Conservation (phyloP, 2,888 invertebrate species). For the Drosophila kambysellisi region DNA sequence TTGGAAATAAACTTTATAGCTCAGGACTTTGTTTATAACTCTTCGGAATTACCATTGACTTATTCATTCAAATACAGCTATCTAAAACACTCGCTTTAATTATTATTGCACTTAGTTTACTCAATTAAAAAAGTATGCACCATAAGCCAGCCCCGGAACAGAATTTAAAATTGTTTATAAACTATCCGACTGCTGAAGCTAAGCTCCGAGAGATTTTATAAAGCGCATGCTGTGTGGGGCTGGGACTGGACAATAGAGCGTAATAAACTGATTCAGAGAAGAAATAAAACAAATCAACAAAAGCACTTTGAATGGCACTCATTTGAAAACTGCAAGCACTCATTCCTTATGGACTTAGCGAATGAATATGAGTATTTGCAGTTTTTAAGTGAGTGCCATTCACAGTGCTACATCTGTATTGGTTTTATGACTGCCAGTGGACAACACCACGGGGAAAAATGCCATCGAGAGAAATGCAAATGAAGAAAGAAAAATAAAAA, state of each 20-base stretch:
- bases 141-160: background rate
- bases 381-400: conserved; percentile 51
- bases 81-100: background rate
- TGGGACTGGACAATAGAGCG: conserved; percentile 31
- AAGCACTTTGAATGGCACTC: conserved; percentile 25
- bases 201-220: background rate
- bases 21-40: too few relatives aligned
- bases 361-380: conserved; percentile 43
- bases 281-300: conserved; percentile 18
- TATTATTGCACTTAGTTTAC: background rate
- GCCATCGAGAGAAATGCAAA: conserved; percentile 31
- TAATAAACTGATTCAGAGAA: conserved; percentile 30
- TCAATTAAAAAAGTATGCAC: background rate
- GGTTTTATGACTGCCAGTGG: conserved; percentile 29
- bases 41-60: background rate
- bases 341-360: conserved; percentile 2
- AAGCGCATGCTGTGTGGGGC: background rate
- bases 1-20: background rate
- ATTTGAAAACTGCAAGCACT: conserved; percentile 51
- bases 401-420: conserved; percentile 29
- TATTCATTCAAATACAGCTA: background rate
- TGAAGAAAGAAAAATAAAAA: conserved; percentile 24
- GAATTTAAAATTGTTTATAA: background rate
- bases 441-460: conserved; percentile 35
- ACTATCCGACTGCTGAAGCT: background rate